Percentiles rank a stretch among this genome's conserved stretches.
phyloP scores from a whole-genome alignment of 2,888 invertebrate genomes.

The Platynereis dumerilii region DNA sequence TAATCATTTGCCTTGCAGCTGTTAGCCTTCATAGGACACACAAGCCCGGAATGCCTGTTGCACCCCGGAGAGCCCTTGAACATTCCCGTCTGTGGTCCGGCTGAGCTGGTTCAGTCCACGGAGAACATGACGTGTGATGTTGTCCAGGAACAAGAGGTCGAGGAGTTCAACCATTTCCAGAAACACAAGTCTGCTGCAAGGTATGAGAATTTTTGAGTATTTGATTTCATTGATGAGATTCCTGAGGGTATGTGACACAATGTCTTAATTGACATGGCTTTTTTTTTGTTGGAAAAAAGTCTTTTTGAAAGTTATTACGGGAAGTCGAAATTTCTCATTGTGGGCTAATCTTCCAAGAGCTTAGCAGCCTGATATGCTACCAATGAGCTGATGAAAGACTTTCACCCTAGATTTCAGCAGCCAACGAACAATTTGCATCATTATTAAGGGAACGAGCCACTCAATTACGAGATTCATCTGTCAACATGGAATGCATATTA shows the following conservation, averaged over 20 bases:
- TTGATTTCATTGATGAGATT: too few species aligned
- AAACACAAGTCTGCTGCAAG: slow-evolving; percentile 51
- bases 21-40: slow-evolving; percentile 87
- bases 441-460: too few species aligned
- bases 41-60: slow-evolving; percentile 86
- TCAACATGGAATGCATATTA: too few species aligned
- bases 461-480: too few species aligned
- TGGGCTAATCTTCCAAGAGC: too few species aligned
- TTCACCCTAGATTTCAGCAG: too few species aligned
- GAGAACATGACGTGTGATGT: slow-evolving; percentile 87
- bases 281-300: slow-evolving; percentile 25
- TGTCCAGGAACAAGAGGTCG: slow-evolving; percentile 82
- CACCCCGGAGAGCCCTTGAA: slow-evolving; percentile 76
- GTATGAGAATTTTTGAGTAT: slow-evolving; percentile 43
- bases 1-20: too few species aligned
- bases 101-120: slow-evolving; percentile 68
- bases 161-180: slow-evolving; percentile 73
- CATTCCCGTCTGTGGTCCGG: slow-evolving; percentile 72
- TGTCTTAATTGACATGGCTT: neutral
- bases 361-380: too few species aligned
- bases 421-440: too few species aligned
- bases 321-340: too few species aligned
- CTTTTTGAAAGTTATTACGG: slow-evolving; percentile 1
- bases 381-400: too few species aligned
- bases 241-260: neutral